Evolutionary conservation across 1,140 invertebrate genomes (phyloP).

Genomic region (Charaxes varanes): DNA sequence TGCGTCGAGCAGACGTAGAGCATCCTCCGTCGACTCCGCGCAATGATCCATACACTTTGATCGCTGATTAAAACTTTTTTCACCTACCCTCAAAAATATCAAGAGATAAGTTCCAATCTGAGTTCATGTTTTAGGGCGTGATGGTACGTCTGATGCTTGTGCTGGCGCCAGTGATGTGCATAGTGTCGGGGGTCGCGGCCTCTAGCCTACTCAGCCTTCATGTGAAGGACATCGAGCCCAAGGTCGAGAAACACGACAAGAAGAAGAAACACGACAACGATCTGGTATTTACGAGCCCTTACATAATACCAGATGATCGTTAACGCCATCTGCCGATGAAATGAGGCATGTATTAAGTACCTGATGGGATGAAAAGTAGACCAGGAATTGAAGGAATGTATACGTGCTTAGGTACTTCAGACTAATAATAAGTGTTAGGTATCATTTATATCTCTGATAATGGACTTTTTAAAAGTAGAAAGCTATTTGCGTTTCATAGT

Average conservation of each 20-base stretch:
- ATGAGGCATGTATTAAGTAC: no score
- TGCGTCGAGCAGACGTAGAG: constrained; percentile 49
- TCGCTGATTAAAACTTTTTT: constrained; percentile 48
- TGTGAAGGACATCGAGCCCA: constrained; percentile 87
- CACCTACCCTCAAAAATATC: not conserved
- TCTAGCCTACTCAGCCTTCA: constrained; percentile 93
- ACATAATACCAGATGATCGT: no score
- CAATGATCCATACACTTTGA: constrained; percentile 63
- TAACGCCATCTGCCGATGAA: no score
- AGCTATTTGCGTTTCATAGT: no score
- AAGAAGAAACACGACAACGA: constrained; percentile 86
- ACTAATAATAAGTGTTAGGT: no score
- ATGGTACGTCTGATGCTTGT: constrained; percentile 99
- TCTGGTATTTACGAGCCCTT: constrained; percentile 69
- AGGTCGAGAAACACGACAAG: constrained; percentile 75
- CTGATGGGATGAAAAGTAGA: no score
- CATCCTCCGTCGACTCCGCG: constrained; percentile 41
- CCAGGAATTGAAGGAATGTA: no score
- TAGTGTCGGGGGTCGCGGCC: constrained; percentile 94
- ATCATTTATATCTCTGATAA: no score
- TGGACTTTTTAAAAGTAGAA: no score
- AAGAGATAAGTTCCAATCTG: constrained; percentile 9
- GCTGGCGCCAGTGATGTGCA: constrained; percentile 97
- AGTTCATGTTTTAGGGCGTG: constrained; percentile 82
- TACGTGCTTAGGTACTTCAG: no score